Percentiles rank a stretch among this genome's conserved stretches.
These are phyloP conservation scores for Vanacampus margaritifer DNA, from an alignment of 2,113 vertebrate genomes.

Conservation along the genomic window DNA sequence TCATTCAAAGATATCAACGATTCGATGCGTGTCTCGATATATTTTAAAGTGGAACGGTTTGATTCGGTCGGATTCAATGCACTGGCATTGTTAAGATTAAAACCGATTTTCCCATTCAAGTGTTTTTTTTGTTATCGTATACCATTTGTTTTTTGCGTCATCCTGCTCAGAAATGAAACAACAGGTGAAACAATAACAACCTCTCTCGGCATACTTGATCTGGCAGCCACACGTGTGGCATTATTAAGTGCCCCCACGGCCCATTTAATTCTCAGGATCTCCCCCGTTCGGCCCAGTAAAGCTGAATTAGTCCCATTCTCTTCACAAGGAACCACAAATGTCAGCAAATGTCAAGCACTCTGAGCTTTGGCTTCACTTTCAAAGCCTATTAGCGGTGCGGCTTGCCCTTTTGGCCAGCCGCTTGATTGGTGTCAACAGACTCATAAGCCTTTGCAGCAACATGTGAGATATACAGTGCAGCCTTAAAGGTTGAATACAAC, in stretches of 20 bases:
- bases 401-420: slow-evolving; percentile 51
- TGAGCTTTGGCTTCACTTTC: slow-evolving; percentile 52
- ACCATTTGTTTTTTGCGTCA: background rate
- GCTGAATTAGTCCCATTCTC: slow-evolving; percentile 53
- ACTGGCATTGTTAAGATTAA: no score
- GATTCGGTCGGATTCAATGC: no score
- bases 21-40: no score
- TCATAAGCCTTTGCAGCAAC: slow-evolving; percentile 20
- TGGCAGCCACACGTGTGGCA: slow-evolving; percentile 35
- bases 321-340: slow-evolving; percentile 59
- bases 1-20: no score
- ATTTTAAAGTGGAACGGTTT: no score
- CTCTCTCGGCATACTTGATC: background rate
- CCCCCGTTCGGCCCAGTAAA: slow-evolving; percentile 48
- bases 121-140: no score
- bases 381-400: slow-evolving; percentile 48
- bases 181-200: slow-evolving; percentile 2
- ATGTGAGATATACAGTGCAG: slow-evolving; percentile 20
- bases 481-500: background rate
- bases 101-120: no score
- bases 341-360: slow-evolving; percentile 68
- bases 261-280: slow-evolving; percentile 43
- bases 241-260: slow-evolving; percentile 54
- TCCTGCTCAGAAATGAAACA: background rate
- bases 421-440: slow-evolving; percentile 32